Base-by-base conservation (phyloP, 2,113 vertebrate species). In the Pollimyrus isidori region DNA sequence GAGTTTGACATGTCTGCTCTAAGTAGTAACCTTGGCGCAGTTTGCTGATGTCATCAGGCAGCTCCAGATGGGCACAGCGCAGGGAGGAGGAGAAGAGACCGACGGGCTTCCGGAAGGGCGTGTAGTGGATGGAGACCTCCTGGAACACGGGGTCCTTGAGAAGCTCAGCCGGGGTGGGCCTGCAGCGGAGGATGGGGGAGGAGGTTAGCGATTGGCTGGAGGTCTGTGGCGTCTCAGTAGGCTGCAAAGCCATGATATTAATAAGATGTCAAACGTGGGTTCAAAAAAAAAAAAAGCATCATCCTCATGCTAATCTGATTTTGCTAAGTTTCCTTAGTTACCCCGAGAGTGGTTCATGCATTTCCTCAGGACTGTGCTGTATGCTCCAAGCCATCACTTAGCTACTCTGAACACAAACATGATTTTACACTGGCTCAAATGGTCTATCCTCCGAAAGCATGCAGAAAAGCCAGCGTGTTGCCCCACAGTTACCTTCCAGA, bases 11-110 rank as follows among this genome's bases (percentile, higher is more conserved):
- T n/a, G n/a, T n/a, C n/a, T n/a, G n/a, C 62, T 30, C 35, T 82
- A 23, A 4, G 45, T 10, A 21, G 3, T 26, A 69, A 99, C 98
- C 98, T 97, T 97, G 96, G 93, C 96, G 98, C 82, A 99, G 94
- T 76, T 97, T 96, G 92, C 92, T 96, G 95, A 99, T 97, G 95
- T 99, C 97, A 10, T 99, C 98, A 65, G 98, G 98, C 85, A 99
- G 96, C 26, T 96, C 96, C 91, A 99, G 94, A 92, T 96, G 94
- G 91, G 97, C 97, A 94, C 98, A 99, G 91, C 97, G 97, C 88
- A 97, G 94, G 84, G 96, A 96, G n/a, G 98, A 97, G 0, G 98
- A 98, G 92, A 99, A 99, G 23, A 99, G 95, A 92, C 94, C 91
- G n/a, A 96, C 93, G 48, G 97, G 96, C 91, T 96, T 97, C 89